phyloP scores from a whole-genome alignment of 2,888 invertebrate species.

The Hipparchia semele region DNA sequence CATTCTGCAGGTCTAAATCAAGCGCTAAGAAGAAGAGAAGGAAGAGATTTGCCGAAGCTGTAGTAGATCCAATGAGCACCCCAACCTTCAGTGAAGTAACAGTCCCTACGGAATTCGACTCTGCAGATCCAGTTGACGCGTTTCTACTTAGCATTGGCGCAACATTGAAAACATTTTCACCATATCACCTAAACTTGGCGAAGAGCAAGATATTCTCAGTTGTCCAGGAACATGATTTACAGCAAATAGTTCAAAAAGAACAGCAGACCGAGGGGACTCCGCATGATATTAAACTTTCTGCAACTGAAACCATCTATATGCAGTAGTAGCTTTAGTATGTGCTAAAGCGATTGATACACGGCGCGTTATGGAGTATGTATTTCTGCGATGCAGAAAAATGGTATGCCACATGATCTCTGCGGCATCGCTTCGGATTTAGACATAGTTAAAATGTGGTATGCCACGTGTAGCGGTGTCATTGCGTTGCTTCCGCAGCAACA shows the following conservation, averaged over 20 bases:
- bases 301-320: slow-evolving; percentile 49
- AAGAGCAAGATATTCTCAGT: slow-evolving; percentile 75
- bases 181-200: slow-evolving; percentile 74
- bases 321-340: slow-evolving; percentile 6
- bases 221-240: slow-evolving; percentile 75
- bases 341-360: no score
- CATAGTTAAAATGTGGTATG: no score
- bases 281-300: slow-evolving; percentile 52
- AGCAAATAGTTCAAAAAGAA: slow-evolving; percentile 69
- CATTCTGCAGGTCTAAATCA: slow-evolving; percentile 39
- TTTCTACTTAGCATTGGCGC: slow-evolving; percentile 72
- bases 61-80: slow-evolving; percentile 46
- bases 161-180: slow-evolving; percentile 69
- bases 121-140: slow-evolving; percentile 68
- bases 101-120: slow-evolving; percentile 55
- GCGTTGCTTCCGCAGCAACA: no score
- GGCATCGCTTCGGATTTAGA: no score
- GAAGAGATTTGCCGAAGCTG: slow-evolving; percentile 43
- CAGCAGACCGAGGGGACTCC: slow-evolving; percentile 43
- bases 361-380: no score
- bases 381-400: no score
- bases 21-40: slow-evolving; percentile 48
- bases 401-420: no score
- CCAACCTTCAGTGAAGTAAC: slow-evolving; percentile 47
- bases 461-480: no score